These are phyloP conservation scores for Aeoliscus strigatus DNA, from an alignment of 2,797 vertebrate species.

Conservation along the genomic window DNA sequence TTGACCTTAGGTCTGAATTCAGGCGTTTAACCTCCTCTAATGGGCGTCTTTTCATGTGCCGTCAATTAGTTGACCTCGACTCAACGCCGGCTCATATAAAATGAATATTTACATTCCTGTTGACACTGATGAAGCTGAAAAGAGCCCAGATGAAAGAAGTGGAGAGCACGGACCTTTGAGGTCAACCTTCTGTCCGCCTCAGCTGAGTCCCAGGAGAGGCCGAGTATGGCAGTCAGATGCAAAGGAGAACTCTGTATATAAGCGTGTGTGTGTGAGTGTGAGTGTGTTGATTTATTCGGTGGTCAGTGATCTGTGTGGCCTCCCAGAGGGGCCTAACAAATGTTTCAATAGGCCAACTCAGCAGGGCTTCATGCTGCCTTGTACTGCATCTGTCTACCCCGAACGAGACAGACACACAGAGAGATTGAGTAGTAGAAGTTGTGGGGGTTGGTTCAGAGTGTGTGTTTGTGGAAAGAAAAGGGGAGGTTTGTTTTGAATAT, in stretches of 20 bases:
- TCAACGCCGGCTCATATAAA: slow-evolving; percentile 18
- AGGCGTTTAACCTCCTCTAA: not conserved
- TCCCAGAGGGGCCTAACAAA: slow-evolving; percentile 59
- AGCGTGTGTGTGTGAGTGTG: slow-evolving; percentile 26
- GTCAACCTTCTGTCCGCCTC: slow-evolving; percentile 55
- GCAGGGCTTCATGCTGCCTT: slow-evolving; percentile 59
- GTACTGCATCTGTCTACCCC: slow-evolving; percentile 58
- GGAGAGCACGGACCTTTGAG: slow-evolving; percentile 34
- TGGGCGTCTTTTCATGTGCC: not conserved
- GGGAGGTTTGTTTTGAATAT: slow-evolving; percentile 13
- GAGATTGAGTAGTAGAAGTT: slow-evolving; percentile 3
- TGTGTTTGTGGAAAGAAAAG: slow-evolving; percentile 5
- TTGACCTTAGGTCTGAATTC: not conserved
- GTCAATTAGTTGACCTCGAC: slow-evolving; percentile 14
- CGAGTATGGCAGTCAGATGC: slow-evolving; percentile 33
- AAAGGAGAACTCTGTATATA: slow-evolving; percentile 8
- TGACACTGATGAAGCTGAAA: slow-evolving; percentile 59
- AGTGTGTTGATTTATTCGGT: slow-evolving; percentile 57
- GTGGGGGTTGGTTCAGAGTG: slow-evolving; percentile 27
- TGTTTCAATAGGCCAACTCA: slow-evolving; percentile 59
- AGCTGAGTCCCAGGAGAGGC: slow-evolving; percentile 38
- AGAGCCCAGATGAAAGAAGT: slow-evolving; percentile 50
- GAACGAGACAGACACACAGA: not conserved
- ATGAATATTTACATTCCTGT: slow-evolving; percentile 24
- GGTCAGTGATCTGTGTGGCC: slow-evolving; percentile 65